Evolutionary conservation across 2,888 invertebrate genomes (phyloP), one percentile per base, ranked within the genome.

Genomic region (Cylindroiulus punctatus): DNA sequence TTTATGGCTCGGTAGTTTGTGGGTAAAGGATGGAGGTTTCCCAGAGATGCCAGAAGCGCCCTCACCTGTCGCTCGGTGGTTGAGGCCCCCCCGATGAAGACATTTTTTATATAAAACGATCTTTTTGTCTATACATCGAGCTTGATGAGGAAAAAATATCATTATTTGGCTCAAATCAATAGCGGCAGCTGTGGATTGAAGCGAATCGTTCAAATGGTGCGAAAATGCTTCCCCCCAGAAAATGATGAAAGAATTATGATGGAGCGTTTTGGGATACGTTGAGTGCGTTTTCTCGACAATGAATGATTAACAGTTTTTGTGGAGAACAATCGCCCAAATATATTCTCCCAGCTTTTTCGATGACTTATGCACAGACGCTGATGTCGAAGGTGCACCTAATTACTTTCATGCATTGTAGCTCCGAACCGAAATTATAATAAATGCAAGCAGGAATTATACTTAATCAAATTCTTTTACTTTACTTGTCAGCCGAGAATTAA

Each of bases 201-300:
- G 36, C 44, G 26, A 42, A 83, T 83, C 83, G 40, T 42, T 40
- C 40, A 83, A 83, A 83, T 83, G 44, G 44, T 40, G 40, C 42
- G 40, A 17, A 83, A 83, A 40, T 40, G 83, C 44, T 83, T 12
- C 83, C 14, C 36, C 14, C 36, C 40, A 83, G 14, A 83, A 83
- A 83, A 83, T 83, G 83, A 44, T 83, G 83, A 83, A 83, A 83
- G 83, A 83, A 83, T 83, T 83, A 83, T 83, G 83, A 83, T 83
- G 44, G 44, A 83, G 14, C 83, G 83, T 83, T 83, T 83, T 40
- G 83, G 44, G 83, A 83, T 83, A 42, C 83, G 83, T 44, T 83
- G 83, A 83, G 44, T 44, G 83, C 40, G 44, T 44, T 44, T 83
- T 22, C 22, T 83, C 44, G 83, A 83, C 83, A 83, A 83, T 83